phyloP scores from a whole-genome alignment of 2,888 invertebrate species.

The Rhingia rostrata region DNA sequence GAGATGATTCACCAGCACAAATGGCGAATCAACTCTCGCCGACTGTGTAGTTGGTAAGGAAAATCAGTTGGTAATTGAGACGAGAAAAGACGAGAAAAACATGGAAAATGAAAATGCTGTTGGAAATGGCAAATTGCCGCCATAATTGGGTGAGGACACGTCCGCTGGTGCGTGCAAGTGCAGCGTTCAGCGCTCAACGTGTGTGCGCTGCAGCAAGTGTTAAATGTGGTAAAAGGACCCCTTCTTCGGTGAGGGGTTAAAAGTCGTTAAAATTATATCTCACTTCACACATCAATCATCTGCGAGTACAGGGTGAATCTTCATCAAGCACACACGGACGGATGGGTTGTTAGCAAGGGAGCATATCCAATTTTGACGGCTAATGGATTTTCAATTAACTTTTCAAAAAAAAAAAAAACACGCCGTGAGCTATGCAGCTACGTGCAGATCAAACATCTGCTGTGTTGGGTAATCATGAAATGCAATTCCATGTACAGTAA shows the following conservation, averaged over 20 bases:
- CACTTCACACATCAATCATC: slow-evolving; percentile 50
- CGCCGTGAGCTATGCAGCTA: slow-evolving; percentile 3
- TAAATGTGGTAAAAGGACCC: slow-evolving; percentile 33
- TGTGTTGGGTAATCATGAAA: background rate
- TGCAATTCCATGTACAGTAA: background rate
- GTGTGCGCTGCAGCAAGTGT: background rate
- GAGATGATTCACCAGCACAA: slow-evolving; percentile 52
- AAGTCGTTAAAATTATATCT: slow-evolving; percentile 41
- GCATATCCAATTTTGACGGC: slow-evolving; percentile 48
- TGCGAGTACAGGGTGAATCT: slow-evolving; percentile 6
- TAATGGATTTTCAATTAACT: slow-evolving; percentile 69
- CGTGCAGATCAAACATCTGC: slow-evolving; percentile 6
- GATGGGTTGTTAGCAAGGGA: slow-evolving; percentile 22
- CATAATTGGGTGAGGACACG: slow-evolving; percentile 59
- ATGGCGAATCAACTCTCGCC: slow-evolving; percentile 52
- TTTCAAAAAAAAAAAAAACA: slow-evolving; percentile 40
- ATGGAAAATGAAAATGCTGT: slow-evolving; percentile 42
- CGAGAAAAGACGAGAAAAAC: background rate
- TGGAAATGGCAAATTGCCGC: slow-evolving; percentile 64
- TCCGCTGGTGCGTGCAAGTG: background rate
- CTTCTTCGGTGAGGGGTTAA: background rate
- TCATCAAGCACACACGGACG: background rate
- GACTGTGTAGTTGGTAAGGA: slow-evolving; percentile 17
- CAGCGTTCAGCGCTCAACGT: too few relatives aligned
- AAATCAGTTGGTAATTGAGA: slow-evolving; percentile 48